Conservation (phyloP, 2,888 invertebrate species). For the Eupelmus urozonus region DNA sequence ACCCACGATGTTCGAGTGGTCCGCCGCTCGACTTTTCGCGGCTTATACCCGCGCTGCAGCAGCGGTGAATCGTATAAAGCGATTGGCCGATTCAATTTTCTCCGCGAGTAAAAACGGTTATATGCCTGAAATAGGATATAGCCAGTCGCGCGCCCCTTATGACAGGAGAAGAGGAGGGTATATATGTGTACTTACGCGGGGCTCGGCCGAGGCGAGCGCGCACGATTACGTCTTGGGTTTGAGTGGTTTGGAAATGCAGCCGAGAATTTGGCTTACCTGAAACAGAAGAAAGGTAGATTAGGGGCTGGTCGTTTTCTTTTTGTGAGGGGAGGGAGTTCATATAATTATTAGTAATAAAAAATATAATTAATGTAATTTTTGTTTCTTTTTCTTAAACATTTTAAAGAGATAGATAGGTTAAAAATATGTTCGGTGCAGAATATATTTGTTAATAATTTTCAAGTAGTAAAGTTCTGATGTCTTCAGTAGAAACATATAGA, state of each 20-base stretch:
- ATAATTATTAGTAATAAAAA: too few species aligned
- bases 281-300: constrained; percentile 27
- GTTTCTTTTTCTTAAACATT: too few species aligned
- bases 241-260: background rate
- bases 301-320: too few species aligned
- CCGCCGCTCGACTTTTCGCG: constrained; percentile 44
- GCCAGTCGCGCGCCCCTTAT: constrained; percentile 4
- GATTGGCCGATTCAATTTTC: constrained; percentile 60
- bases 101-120: constrained; percentile 50
- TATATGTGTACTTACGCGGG: constrained; percentile 26
- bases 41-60: constrained; percentile 26
- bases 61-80: constrained; percentile 49
- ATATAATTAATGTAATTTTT: too few species aligned
- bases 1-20: too few species aligned
- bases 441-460: too few species aligned
- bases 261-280: constrained; percentile 38
- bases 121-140: constrained; percentile 36
- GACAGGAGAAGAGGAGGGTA: background rate
- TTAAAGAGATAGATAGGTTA: too few species aligned
- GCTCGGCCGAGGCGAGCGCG: too few species aligned
- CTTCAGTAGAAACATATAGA: too few species aligned
- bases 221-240: constrained; percentile 20
- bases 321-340: too few species aligned
- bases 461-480: too few species aligned
- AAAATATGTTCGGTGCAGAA: too few species aligned